Evolutionary conservation across 2,888 invertebrate genomes (phyloP), one percentile per base, ranked within the genome.

Genomic region (Iphiclides podalirius): DNA sequence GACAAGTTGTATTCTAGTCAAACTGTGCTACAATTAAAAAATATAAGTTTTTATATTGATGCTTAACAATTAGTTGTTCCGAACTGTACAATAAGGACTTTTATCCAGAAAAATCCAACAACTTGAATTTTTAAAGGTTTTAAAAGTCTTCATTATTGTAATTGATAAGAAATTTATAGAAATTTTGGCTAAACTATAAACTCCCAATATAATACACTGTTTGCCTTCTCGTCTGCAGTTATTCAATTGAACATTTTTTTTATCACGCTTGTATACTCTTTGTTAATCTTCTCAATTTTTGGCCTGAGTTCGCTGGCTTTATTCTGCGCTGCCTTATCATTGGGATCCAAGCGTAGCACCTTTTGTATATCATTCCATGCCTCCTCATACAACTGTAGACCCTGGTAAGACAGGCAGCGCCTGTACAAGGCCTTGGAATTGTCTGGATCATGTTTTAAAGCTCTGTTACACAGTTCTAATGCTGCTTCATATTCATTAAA

Each of bases 381-480:
- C 49, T 91, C 90, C 44, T 94, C 93, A 57, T 92, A 92, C 74
- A 94, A 91, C 31, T 89, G 82, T 0, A 93, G 75, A 36, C 90
- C 89, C 16, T 85, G 79, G 83, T 92, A 89, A 0, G 97, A 95
- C 75, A 94, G 91, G 6, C 95, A 96, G 53, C 95, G 88, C 58
- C 99, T 90, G 80, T 97, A 99, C 0, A 95, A 81, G 0, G 96
- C 97, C 78, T 99, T 99, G 1, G 94, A 92, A 72, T 95, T 98
- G 6, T 92, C 90, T 0, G 92, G 79, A 62, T 96, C 94, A n/a
- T 94, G 68, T 47, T 91, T 91, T 1, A 99, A 76, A 0, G 94
- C 96, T 63, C 93, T 91, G 40, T 94, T 92, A 59, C 98, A 95
- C 8, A 95, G 87, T 31, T 90, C 83, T 20, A 94, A 70, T 0